A percentile compares a stretch with the other conserved stretches of the same genome.
Evolutionary conservation across 2,888 invertebrate species (phyloP).

Genomic region (Lithophane leautieri): DNA sequence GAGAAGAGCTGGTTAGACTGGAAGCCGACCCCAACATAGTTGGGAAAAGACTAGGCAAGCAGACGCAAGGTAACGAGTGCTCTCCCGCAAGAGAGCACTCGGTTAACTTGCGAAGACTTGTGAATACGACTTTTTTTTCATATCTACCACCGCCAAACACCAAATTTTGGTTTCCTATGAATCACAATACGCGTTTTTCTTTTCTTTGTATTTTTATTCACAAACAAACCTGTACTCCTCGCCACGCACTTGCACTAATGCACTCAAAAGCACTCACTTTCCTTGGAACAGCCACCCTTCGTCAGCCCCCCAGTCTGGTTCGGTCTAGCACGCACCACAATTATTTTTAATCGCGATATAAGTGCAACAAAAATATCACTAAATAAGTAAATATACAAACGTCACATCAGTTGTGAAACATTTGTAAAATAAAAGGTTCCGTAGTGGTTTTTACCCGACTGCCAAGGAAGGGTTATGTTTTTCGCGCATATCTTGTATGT

Average conservation of each 20-base stretch:
- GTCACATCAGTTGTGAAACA: not conserved
- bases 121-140: too few species aligned
- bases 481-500: too few species aligned
- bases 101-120: too few species aligned
- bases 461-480: too few species aligned
- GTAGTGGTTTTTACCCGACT: too few species aligned
- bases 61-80: too few species aligned
- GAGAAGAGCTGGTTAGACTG: too few species aligned
- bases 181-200: not conserved
- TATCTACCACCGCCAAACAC: not conserved
- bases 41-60: too few species aligned
- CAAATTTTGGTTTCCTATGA: not conserved
- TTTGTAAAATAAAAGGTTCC: not conserved
- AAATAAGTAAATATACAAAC: constrained; percentile 5
- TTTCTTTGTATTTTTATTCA: not conserved
- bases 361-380: constrained; percentile 24
- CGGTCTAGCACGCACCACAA: constrained; percentile 55
- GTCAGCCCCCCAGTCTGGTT: constrained; percentile 13
- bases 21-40: too few species aligned
- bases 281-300: constrained; percentile 14
- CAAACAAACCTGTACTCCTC: not conserved
- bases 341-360: constrained; percentile 50
- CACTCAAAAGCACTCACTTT: constrained; percentile 36
- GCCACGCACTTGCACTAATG: constrained; percentile 33
- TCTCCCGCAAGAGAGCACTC: too few species aligned